Base-by-base conservation (phyloP, 2,888 invertebrate species). In the Phaonia tiefii region DNA sequence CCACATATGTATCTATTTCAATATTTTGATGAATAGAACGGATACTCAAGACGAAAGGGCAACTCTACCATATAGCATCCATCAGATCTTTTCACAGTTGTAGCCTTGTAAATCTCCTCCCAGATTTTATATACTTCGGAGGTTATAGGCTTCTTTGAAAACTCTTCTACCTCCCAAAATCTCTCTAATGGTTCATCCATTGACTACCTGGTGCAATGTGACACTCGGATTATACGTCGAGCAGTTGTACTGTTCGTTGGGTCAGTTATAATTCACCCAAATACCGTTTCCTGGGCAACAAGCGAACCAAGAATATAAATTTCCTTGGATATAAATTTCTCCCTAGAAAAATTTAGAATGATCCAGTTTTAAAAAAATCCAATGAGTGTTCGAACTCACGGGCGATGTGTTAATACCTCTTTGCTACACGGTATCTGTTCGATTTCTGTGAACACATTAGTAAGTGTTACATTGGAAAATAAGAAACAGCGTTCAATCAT, bases 101-200 rank as follows among this genome's bases (percentile, higher is more conserved):
- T 71, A 44, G 71, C 58, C 17, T 46, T 11, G 31, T 58, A 71
- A 2, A 71, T 70, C 25, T 54, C 56, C 56, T 70, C 71, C 26
- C 71, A 71, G 15, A 15, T 10, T 42, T 72, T 71, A 39, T 72
- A 46, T 15, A 20, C 15, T n/a, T 63, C 46, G 15, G 63, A 72
- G 31, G 51, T 0, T n/a, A 69, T 26, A 5, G 13, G 15, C 37
- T 39, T 13, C 5, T 8, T 13, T 3, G 37, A 17, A 2, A 63
- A 37, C 20, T 72, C 72, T 39, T 72, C 51, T 22, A 72, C 17
- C 26, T 72, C 63, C 72, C 72, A 72, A 49, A 63, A 69, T 22
- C 39, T 54, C 7, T 3, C 10, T 10, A 70, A 44, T 17, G 54
- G 56, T 1, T 51, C 54, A 22, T 54, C 54, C 8, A 69, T 37